Evolutionary conservation across 2,888 invertebrate genomes (phyloP), one percentile per base, ranked within the genome.

Genomic region (Trachelus stipa): DNA sequence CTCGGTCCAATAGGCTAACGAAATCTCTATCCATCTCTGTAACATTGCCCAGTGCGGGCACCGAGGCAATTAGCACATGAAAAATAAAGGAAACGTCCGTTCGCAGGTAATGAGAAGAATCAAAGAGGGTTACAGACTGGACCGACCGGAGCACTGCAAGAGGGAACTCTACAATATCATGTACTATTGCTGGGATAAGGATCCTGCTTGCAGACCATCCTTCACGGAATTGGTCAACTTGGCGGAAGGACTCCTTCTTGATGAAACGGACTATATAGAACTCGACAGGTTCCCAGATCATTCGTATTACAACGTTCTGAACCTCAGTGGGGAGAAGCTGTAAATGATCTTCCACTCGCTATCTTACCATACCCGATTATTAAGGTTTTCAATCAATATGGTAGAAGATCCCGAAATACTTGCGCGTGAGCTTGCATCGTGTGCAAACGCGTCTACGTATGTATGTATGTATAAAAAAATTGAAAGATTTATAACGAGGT

Each of bases 131-230:
- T 96, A 97, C 90, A 94, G 98, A 34, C 93, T 98, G 81, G 97
- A 98, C 87, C 97, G 98, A 88, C 98, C 98, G 0, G 97, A 97
- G 86, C 98, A 98, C 88, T 98, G 98, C 91, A 95, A 97, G 74
- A 93, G 98, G 11, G 98, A 98, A 90, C 93, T 98, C 1, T 98
- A 98, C 92, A 97, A 98, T 87, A 96, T 98, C 77, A 98, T 98
- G 98, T 97, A 96, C 90, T 97, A 98, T 90, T 98, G 98, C 91
- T 98, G 98, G 98, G 96, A 97, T 82, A 95, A 96, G 23, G 96
- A 97, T 86, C 94, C 97, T 0, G 94, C 95, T n/a, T 94, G 96
- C 81, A 92, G 98, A 79, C 98, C 98, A 0, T 94, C 95, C 74
- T 98, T 98, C 91, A 93, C 93, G 1, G 97, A 98, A 91, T 94